Evolutionary conservation across 2,113 vertebrate genomes (phyloP).

Genomic region (Melanerpes formicivorus): DNA sequence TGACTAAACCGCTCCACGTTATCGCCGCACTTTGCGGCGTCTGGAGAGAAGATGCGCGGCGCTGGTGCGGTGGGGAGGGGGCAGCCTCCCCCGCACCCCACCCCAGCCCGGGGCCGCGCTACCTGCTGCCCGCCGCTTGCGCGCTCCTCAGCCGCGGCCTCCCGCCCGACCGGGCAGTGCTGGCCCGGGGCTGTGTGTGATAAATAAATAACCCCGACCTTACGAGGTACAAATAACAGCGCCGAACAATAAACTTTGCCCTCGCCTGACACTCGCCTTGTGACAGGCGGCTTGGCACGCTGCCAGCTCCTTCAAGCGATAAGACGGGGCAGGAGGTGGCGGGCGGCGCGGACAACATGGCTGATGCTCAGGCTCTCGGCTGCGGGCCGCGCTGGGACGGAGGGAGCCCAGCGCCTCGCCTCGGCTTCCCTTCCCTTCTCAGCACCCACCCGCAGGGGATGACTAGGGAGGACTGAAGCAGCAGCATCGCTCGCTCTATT

Average conservation of each 20-base stretch:
- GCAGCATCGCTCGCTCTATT: background rate
- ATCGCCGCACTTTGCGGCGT: background rate
- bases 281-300: background rate
- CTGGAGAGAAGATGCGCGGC: background rate
- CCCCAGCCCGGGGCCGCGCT: background rate
- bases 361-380: background rate
- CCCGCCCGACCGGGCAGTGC: background rate
- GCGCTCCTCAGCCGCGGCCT: background rate
- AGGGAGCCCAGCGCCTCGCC: too few relatives aligned
- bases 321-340: background rate
- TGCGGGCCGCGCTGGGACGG: background rate
- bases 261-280: background rate
- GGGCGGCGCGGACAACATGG: slow-evolving; percentile 3
- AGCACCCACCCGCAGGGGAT: background rate
- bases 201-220: background rate
- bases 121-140: background rate
- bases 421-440: background rate
- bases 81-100: background rate
- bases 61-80: background rate
- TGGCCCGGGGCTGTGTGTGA: background rate
- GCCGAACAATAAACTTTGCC: background rate
- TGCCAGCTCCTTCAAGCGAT: background rate
- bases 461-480: background rate
- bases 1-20: background rate
- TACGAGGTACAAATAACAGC: background rate